A percentile compares a stretch with the other conserved stretches of the same genome.
Evolutionary conservation across 2,113 vertebrate genomes (phyloP).

Genomic region (Arvicanthis niloticus): DNA sequence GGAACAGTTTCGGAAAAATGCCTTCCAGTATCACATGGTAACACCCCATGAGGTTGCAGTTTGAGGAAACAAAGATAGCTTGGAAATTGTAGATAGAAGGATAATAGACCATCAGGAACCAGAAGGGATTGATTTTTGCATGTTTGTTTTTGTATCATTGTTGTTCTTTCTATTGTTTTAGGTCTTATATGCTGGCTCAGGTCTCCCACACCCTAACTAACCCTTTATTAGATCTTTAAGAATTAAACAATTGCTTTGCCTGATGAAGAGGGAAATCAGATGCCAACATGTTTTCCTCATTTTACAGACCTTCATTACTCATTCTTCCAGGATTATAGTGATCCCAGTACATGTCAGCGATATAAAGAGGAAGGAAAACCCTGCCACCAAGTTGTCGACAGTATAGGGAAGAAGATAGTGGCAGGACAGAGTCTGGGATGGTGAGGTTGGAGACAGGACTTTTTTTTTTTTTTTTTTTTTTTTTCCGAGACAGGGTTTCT

Average conservation of each 20-base stretch:
- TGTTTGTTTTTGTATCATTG: background rate
- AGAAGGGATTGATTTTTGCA: background rate
- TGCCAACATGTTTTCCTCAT: conserved; percentile 1
- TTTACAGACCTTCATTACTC: background rate
- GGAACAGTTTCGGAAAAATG: background rate
- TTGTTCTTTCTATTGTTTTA: background rate
- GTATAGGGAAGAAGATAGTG: background rate
- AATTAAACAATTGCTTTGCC: background rate
- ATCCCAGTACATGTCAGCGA: background rate
- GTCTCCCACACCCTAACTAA: background rate
- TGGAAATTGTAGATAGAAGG: conserved; percentile 17
- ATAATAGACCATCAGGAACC: background rate
- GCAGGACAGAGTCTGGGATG: background rate
- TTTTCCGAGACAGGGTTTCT: too few species aligned
- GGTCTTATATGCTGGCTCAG: background rate
- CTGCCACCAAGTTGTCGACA: background rate
- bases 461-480: too few species aligned
- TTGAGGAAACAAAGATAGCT: background rate
- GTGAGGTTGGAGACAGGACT: background rate
- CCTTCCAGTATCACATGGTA: background rate
- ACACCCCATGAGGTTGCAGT: background rate
- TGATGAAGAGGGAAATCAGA: background rate
- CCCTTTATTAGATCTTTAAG: background rate
- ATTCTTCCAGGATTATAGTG: conserved; percentile 23
- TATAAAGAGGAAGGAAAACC: background rate